Conservation (phyloP, 1,140 invertebrate species). For the Eulimnadia texana region DNA sequence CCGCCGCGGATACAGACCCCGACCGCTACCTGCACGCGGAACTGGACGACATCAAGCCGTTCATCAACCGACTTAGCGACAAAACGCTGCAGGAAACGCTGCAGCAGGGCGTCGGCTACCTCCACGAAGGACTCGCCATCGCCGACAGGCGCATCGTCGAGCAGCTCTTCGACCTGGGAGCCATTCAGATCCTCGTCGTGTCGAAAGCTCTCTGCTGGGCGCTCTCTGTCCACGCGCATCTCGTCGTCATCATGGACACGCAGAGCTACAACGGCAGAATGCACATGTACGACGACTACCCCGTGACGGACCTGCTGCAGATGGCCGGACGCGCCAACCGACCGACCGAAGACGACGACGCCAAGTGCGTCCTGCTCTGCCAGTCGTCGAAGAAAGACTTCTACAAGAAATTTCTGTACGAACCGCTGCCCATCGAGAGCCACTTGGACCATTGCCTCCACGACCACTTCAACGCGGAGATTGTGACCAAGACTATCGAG, state of each 20-base stretch:
- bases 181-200: slow-evolving; percentile 81
- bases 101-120: slow-evolving; percentile 85
- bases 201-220: slow-evolving; percentile 85
- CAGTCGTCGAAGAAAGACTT: slow-evolving; percentile 96
- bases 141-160: slow-evolving; percentile 79
- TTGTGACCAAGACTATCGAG: slow-evolving; percentile 98
- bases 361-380: slow-evolving; percentile 93
- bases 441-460: slow-evolving; percentile 93
- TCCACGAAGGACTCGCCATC: slow-evolving; percentile 81
- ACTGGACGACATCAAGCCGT: slow-evolving; percentile 52
- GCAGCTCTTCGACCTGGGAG: slow-evolving; percentile 80
- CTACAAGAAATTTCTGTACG: slow-evolving; percentile 61
- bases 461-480: slow-evolving; percentile 99
- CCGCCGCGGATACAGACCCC: slow-evolving; percentile 70
- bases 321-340: slow-evolving; percentile 90
- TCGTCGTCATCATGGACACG: slow-evolving; percentile 95
- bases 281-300: slow-evolving; percentile 84
- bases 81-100: slow-evolving; percentile 76
- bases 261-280: slow-evolving; percentile 91
- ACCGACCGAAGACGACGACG: slow-evolving; percentile 79
- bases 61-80: slow-evolving; percentile 71
- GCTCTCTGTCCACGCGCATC: slow-evolving; percentile 69
- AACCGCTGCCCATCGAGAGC: slow-evolving; percentile 38
- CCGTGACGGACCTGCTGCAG: slow-evolving; percentile 90
- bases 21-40: slow-evolving; percentile 77